Percentiles rank a stretch among this genome's conserved stretches.
Evolutionary conservation across 2,797 vertebrate genomes (phyloP).

Genomic region (Manis javanica): DNA sequence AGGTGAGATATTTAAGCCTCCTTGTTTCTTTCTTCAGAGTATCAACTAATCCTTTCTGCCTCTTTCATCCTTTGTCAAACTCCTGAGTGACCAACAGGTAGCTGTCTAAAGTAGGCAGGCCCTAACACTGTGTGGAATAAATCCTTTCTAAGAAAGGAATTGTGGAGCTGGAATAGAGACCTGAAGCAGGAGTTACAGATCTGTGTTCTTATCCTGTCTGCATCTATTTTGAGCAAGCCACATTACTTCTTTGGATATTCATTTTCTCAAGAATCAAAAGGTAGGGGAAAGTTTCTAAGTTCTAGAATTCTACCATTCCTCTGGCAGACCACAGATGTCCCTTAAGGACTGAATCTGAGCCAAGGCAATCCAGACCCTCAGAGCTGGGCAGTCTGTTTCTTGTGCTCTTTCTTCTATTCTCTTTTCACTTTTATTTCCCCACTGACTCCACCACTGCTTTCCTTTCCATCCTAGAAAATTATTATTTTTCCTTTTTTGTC

Average conservation of each 20-base stretch:
- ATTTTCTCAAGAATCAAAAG: constrained; percentile 17
- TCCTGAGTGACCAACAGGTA: background rate
- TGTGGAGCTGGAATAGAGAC: background rate
- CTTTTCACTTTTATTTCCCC: background rate
- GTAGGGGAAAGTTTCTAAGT: background rate
- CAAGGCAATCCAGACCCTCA: background rate
- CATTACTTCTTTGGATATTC: background rate
- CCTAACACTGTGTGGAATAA: background rate
- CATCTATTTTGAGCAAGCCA: background rate
- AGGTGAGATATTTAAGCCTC: background rate
- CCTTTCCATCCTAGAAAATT: background rate
- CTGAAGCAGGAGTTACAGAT: background rate
- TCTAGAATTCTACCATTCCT: background rate
- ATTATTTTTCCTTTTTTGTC: background rate
- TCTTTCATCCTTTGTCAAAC: background rate
- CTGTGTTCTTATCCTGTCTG: background rate
- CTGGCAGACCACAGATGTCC: background rate
- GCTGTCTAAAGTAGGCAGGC: background rate
- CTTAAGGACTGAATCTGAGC: background rate
- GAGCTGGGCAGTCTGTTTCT: background rate
- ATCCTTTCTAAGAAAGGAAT: background rate
- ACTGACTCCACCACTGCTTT: background rate
- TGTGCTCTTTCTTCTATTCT: background rate
- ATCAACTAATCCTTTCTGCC: background rate
- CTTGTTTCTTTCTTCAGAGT: background rate